Conservation (phyloP, 2,113 vertebrate species). For the Oostethus manadensis region DNA sequence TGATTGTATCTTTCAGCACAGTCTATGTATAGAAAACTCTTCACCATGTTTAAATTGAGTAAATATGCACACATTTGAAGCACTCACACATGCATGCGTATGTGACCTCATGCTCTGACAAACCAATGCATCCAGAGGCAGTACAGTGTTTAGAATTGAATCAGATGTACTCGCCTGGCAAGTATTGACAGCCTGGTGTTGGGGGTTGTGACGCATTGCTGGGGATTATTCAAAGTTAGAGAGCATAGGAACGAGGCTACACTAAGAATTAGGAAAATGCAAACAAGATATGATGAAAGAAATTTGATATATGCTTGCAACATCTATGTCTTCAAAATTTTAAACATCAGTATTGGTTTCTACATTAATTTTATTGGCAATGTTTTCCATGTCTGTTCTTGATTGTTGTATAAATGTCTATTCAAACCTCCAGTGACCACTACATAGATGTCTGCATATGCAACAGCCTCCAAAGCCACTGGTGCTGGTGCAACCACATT, state of each 20-base stretch:
- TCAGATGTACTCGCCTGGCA: slow-evolving; percentile 34
- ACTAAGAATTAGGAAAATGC: not conserved
- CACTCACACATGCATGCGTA: no score
- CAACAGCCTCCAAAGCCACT: slow-evolving; percentile 27
- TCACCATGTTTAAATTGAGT: slow-evolving; percentile 27
- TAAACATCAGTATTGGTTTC: not conserved
- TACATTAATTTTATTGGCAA: not conserved
- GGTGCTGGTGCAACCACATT: slow-evolving; percentile 50
- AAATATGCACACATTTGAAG: not conserved
- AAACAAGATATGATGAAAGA: not conserved
- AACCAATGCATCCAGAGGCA: slow-evolving; percentile 6
- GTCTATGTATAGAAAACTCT: slow-evolving; percentile 19
- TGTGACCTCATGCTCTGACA: not conserved
- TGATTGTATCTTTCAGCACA: slow-evolving; percentile 46
- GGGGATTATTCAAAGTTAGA: slow-evolving; percentile 22
- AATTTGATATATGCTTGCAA: not conserved
- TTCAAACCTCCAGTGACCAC: slow-evolving; percentile 17
- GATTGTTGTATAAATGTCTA: not conserved
- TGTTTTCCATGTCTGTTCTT: slow-evolving; percentile 1
- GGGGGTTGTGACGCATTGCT: slow-evolving; percentile 16
- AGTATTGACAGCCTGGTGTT: slow-evolving; percentile 38
- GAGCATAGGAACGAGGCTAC: slow-evolving; percentile 15
- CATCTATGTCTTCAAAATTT: not conserved
- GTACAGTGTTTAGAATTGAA: slow-evolving; percentile 21
- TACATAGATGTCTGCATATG: slow-evolving; percentile 25